These are phyloP conservation scores for Myodes glareolus DNA, from an alignment of 2,113 vertebrate species.

Conservation along the genomic window DNA sequence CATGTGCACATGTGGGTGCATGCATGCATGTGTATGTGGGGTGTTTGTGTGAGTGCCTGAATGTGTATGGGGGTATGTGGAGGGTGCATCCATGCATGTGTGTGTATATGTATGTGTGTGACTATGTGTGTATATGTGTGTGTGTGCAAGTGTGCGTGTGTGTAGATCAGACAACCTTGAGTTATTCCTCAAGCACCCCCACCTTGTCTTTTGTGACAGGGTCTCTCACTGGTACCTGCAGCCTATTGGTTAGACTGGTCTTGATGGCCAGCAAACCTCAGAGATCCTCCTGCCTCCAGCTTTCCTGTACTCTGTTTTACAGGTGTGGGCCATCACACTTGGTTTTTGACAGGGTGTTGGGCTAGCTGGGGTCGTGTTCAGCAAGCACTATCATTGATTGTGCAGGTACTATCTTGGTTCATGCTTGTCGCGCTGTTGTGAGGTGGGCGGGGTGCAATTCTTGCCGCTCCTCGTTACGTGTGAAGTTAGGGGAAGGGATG, in stretches of 20 bases:
- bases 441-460: neutral
- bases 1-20: neutral
- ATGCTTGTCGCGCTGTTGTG: rapidly evolving
- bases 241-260: neutral
- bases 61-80: neutral
- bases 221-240: neutral
- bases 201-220: neutral
- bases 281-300: neutral
- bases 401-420: rapidly evolving
- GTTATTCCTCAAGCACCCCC: neutral
- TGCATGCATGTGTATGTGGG: neutral
- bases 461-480: rapidly evolving
- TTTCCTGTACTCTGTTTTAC: neutral
- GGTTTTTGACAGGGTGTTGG: neutral
- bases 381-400: neutral
- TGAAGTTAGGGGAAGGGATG: neutral
- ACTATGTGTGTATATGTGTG: neutral
- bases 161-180: neutral
- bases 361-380: neutral
- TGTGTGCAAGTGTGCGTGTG: neutral
- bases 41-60: neutral
- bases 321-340: neutral
- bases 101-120: neutral
- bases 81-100: neutral
- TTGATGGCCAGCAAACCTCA: neutral